These are phyloP conservation scores for Leptobrachium leishanense DNA, from an alignment of 2,113 vertebrate genomes.

Conservation along the genomic window DNA sequence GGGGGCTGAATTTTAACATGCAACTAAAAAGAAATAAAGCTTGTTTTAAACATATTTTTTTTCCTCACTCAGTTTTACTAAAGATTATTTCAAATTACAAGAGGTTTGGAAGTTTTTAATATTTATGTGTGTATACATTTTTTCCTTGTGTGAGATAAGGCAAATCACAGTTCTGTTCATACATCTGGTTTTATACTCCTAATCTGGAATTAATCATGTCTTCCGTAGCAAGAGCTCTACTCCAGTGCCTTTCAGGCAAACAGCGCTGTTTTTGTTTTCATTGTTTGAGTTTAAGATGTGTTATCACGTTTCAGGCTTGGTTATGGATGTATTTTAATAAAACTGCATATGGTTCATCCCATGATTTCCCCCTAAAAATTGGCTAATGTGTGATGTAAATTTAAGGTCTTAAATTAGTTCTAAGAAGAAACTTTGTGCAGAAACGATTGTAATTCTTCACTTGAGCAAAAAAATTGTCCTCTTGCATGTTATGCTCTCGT, in stretches of 20 bases:
- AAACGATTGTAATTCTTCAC: no score
- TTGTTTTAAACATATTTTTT: constrained; percentile 55
- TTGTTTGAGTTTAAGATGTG: background rate
- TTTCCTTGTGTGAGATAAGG: constrained; percentile 66
- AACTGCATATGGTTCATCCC: no score
- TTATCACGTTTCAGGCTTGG: no score
- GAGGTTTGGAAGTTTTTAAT: constrained; percentile 45
- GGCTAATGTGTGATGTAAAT: no score
- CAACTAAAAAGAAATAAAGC: constrained; percentile 59
- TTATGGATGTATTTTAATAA: no score
- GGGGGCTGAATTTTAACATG: constrained; percentile 54
- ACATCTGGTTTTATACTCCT: background rate
- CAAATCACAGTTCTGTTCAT: constrained; percentile 29
- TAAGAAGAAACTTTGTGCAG: no score
- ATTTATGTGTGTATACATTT: background rate
- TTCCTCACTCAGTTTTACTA: constrained; percentile 47
- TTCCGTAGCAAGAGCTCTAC: constrained; percentile 7
- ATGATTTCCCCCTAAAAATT: no score
- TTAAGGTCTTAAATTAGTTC: no score
- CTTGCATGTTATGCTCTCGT: background rate
- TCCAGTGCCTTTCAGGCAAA: constrained; percentile 31
- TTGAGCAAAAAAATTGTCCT: no score
- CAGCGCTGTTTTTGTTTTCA: background rate
- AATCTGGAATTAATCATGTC: constrained; percentile 11
- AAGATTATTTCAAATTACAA: constrained; percentile 61